A percentile compares a stretch with the other conserved stretches of the same genome.
These are phyloP conservation scores for Dendrolimus kikuchii DNA, from an alignment of 1,140 invertebrate genomes.

Conservation along the genomic window DNA sequence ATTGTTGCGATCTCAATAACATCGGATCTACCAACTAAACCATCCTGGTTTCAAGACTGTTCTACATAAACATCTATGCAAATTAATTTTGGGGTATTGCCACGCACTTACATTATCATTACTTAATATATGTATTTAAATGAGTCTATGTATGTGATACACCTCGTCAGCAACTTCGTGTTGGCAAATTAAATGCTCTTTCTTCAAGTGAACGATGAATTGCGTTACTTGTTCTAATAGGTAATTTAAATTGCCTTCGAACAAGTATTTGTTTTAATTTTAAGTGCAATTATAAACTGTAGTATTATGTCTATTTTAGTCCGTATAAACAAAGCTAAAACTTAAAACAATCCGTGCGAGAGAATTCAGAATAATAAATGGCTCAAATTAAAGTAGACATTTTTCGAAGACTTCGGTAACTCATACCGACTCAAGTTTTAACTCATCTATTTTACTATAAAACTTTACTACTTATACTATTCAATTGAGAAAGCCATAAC, in stretches of 20 bases:
- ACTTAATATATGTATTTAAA: background rate
- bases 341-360: constrained; percentile 33
- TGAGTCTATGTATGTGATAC: constrained; percentile 1
- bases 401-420: too few relatives aligned
- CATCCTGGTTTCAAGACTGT: too few relatives aligned
- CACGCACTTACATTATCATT: constrained; percentile 3
- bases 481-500: too few relatives aligned
- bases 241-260: too few relatives aligned
- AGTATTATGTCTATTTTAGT: background rate
- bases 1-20: too few relatives aligned
- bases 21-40: too few relatives aligned
- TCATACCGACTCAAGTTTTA: too few relatives aligned
- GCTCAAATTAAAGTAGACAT: too few relatives aligned
- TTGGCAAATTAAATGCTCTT: constrained; percentile 37
- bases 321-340: constrained; percentile 7
- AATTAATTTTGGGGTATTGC: background rate
- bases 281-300: constrained; percentile 5
- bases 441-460: background rate
- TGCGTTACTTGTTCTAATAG: too few relatives aligned
- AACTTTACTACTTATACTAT: background rate
- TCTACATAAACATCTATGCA: too few relatives aligned
- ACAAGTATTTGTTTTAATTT: background rate
- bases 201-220: constrained; percentile 24
- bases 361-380: constrained; percentile 14
- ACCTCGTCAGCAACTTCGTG: constrained; percentile 30